Conservation (phyloP, 2,797 vertebrate genomes). For the Ptychobarbus kaznakovi region DNA sequence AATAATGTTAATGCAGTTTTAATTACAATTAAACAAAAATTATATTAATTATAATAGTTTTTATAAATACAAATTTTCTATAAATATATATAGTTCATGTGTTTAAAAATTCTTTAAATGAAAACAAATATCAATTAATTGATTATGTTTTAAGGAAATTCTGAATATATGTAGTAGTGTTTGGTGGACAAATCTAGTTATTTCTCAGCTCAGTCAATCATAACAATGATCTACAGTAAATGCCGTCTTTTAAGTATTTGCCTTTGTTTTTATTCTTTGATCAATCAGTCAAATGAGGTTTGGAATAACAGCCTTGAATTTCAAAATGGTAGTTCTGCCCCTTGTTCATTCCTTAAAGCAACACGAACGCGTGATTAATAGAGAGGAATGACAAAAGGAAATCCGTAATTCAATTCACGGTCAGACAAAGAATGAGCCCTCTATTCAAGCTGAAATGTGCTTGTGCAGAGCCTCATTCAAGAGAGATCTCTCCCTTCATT, state of each 20-base stretch:
- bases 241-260: not conserved
- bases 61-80: not conserved
- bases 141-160: not conserved
- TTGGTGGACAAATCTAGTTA: not conserved
- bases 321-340: conserved; percentile 45
- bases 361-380: conserved; percentile 46
- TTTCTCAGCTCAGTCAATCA: conserved; percentile 1
- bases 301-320: conserved; percentile 53
- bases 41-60: not conserved
- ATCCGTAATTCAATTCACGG: conserved; percentile 56
- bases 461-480: conserved; percentile 51
- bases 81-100: not conserved
- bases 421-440: conserved; percentile 59
- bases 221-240: not conserved
- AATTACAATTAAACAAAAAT: not conserved
- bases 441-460: conserved; percentile 58
- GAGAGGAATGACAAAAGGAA: conserved; percentile 56
- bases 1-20: no score
- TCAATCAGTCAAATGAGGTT: conserved; percentile 47
- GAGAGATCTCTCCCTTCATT: conserved; percentile 52
- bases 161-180: not conserved
- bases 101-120: not conserved
- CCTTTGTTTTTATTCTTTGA: conserved; percentile 40
- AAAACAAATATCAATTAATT: not conserved
- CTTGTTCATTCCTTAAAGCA: conserved; percentile 42